phyloP scores from a whole-genome alignment of 2,888 invertebrate genomes.

The Nymphalis urticae region DNA sequence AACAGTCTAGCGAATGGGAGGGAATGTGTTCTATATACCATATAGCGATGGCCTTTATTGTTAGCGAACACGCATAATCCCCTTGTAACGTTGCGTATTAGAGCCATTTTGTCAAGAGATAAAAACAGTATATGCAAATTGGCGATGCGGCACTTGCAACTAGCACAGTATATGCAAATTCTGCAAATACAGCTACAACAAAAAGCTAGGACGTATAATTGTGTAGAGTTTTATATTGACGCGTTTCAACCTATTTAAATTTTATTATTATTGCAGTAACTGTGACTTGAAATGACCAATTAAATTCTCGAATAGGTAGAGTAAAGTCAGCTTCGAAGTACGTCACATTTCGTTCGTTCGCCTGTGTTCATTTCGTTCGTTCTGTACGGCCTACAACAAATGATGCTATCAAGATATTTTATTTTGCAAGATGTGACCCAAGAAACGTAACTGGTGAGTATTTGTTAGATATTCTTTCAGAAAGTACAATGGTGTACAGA shows the following conservation, averaged over 20 bases:
- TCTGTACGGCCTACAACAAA: too few relatives aligned
- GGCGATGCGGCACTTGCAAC: conserved; percentile 11
- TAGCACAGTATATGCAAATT: conserved; percentile 20
- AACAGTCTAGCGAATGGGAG: background rate
- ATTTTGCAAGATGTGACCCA: too few relatives aligned
- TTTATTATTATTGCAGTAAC: conserved; percentile 19
- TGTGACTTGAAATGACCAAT: conserved; percentile 1
- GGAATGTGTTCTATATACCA: background rate
- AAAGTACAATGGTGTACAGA: too few relatives aligned
- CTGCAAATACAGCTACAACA: conserved; percentile 15
- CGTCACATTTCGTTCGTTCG: background rate
- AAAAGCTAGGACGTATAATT: conserved; percentile 16
- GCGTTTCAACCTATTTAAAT: conserved; percentile 21
- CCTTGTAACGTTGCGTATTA: conserved; percentile 11
- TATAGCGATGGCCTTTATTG: conserved; percentile 1
- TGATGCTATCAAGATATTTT: too few relatives aligned
- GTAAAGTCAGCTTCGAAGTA: background rate
- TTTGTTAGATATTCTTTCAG: too few relatives aligned
- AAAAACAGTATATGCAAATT: conserved; percentile 10
- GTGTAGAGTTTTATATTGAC: conserved; percentile 9
- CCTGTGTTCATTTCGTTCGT: background rate
- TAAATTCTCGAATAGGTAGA: background rate
- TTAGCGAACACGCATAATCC: conserved; percentile 9
- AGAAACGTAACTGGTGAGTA: too few relatives aligned
- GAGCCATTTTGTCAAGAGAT: conserved; percentile 13